Conservation (phyloP, 2,888 invertebrate genomes). For the Nomada flava region DNA sequence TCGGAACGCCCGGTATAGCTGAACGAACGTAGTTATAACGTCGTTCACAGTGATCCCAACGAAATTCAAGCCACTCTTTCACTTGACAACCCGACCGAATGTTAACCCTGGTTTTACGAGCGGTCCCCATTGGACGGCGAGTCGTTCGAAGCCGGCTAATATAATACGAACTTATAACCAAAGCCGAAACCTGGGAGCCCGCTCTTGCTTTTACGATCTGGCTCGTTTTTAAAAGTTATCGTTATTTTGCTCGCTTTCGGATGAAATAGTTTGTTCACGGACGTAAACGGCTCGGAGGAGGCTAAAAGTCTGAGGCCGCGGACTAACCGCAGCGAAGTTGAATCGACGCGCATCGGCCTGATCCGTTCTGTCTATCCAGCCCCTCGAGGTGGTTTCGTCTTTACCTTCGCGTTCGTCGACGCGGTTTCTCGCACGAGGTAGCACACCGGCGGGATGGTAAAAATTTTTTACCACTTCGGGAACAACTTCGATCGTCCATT, state of each 20-base stretch:
- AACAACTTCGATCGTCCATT: neutral
- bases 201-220: constrained; percentile 80
- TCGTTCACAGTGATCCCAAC: constrained; percentile 77
- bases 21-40: constrained; percentile 69
- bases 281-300: constrained; percentile 65
- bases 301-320: constrained; percentile 42
- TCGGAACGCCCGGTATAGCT: constrained; percentile 51
- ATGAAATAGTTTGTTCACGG: constrained; percentile 79
- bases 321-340: constrained; percentile 58
- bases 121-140: constrained; percentile 78
- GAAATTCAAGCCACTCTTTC: constrained; percentile 82
- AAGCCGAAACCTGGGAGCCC: constrained; percentile 82
- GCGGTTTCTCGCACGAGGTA: too few species aligned
- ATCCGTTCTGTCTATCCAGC: constrained; percentile 8
- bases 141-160: constrained; percentile 81
- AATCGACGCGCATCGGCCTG: constrained; percentile 42
- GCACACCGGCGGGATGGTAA: constrained; percentile 30
- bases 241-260: constrained; percentile 81
- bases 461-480: constrained; percentile 32
- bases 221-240: constrained; percentile 82
- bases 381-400: neutral
- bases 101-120: constrained; percentile 83
- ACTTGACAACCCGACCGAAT: constrained; percentile 83
- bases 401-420: constrained; percentile 1
- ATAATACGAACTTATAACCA: constrained; percentile 84